phyloP scores from a whole-genome alignment of 2,888 invertebrate species.

The Thalpophila matura region DNA sequence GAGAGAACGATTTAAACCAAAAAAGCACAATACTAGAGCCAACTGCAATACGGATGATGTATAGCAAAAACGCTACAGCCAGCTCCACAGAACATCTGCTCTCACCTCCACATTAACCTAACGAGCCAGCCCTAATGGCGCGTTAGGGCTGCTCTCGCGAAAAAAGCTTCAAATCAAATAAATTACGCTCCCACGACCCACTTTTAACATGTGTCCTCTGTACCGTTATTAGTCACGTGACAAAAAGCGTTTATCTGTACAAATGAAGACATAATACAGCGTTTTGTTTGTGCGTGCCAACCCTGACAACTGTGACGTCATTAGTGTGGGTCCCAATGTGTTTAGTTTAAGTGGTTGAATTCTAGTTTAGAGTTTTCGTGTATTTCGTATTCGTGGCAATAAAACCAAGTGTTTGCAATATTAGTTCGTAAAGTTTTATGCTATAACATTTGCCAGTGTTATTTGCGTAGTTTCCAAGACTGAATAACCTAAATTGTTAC shows the following conservation, averaged over 20 bases:
- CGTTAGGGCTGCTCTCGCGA: slow-evolving; percentile 79
- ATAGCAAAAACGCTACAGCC: slow-evolving; percentile 81
- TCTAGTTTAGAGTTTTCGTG: slow-evolving; percentile 53
- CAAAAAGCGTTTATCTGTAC: slow-evolving; percentile 82
- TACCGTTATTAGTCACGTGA: slow-evolving; percentile 81
- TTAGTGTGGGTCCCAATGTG: slow-evolving; percentile 59
- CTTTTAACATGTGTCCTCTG: slow-evolving; percentile 79
- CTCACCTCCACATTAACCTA: slow-evolving; percentile 88
- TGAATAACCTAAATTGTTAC: slow-evolving; percentile 8
- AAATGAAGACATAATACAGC: slow-evolving; percentile 74
- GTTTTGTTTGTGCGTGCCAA: slow-evolving; percentile 64
- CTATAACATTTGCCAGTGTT: slow-evolving; percentile 20
- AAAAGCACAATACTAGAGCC: slow-evolving; percentile 73
- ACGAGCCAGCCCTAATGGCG: slow-evolving; percentile 88
- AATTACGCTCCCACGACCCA: slow-evolving; percentile 80
- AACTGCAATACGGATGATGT: slow-evolving; percentile 82
- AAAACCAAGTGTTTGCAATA: slow-evolving; percentile 56
- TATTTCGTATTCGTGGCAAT: slow-evolving; percentile 56
- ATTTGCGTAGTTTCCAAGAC: slow-evolving; percentile 15
- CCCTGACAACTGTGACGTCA: slow-evolving; percentile 64
- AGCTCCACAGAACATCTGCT: slow-evolving; percentile 82
- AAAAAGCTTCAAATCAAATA: slow-evolving; percentile 86
- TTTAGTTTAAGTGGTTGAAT: slow-evolving; percentile 55
- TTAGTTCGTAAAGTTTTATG: slow-evolving; percentile 50
- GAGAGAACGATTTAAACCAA: slow-evolving; percentile 64